A percentile compares a stretch with the other conserved stretches of the same genome.
Evolutionary conservation across 2,113 vertebrate genomes (phyloP).

Genomic region (Nothocercus julius): DNA sequence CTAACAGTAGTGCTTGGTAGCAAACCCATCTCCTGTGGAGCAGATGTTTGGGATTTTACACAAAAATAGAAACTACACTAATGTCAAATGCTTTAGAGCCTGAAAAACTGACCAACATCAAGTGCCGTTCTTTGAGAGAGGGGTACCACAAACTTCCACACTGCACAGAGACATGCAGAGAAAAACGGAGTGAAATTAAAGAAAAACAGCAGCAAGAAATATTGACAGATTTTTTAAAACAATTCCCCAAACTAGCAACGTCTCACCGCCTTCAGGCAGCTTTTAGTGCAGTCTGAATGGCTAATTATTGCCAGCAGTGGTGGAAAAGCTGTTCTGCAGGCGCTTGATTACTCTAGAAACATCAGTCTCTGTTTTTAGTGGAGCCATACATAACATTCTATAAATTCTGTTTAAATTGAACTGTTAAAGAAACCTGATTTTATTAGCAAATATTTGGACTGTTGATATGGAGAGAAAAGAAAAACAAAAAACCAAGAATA

Average conservation of each 20-base stretch:
- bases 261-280: slow-evolving; percentile 71
- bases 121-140: not conserved
- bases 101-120: not conserved
- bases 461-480: not conserved
- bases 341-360: slow-evolving; percentile 11
- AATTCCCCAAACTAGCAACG: not conserved
- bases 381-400: not conserved
- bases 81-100: not conserved
- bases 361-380: not conserved
- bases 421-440: not conserved
- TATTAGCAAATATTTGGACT: not conserved
- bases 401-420: slow-evolving; percentile 27
- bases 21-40: slow-evolving; percentile 74
- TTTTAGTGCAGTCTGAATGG: slow-evolving; percentile 80
- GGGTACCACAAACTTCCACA: not conserved
- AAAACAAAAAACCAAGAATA: not conserved
- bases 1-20: slow-evolving; percentile 83
- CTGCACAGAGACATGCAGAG: not conserved
- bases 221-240: not conserved
- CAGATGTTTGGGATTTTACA: slow-evolving; percentile 77
- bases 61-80: slow-evolving; percentile 68
- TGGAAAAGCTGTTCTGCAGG: slow-evolving; percentile 69
- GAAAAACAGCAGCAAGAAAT: not conserved
- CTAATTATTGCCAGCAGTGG: slow-evolving; percentile 78
- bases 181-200: not conserved